Conservation (phyloP, 2,797 vertebrate species). For the Lophotriccus pileatus region DNA sequence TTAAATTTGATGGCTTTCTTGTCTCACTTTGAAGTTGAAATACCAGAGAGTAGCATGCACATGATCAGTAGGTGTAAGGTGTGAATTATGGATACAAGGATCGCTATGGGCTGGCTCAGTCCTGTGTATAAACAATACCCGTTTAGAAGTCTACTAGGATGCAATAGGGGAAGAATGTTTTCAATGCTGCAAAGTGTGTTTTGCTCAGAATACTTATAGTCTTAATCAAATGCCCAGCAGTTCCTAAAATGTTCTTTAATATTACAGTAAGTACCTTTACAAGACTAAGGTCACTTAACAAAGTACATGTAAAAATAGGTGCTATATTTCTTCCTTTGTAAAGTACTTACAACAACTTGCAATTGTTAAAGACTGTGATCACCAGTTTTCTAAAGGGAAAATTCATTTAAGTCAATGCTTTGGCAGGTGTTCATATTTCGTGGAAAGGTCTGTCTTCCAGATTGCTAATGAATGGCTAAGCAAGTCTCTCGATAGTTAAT, state of each 20-base stretch:
- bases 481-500: constrained; percentile 62
- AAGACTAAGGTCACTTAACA: constrained; percentile 20
- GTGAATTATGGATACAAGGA: neutral
- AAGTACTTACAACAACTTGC: constrained; percentile 6
- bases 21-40: neutral
- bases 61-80: neutral
- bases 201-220: neutral
- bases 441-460: constrained; percentile 46
- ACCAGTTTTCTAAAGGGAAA: constrained; percentile 30
- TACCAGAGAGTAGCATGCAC: neutral
- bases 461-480: constrained; percentile 57
- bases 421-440: constrained; percentile 58
- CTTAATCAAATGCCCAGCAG: neutral
- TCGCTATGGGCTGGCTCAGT: neutral
- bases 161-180: neutral
- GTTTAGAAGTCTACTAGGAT: neutral
- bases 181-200: neutral
- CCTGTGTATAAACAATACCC: neutral
- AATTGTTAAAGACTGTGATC: constrained; percentile 22
- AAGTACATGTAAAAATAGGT: neutral
- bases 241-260: neutral
- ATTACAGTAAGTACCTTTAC: neutral
- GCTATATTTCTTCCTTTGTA: constrained; percentile 2
- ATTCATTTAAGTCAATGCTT: constrained; percentile 49
- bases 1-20: neutral